Conservation (phyloP, 2,888 invertebrate genomes). For the Orchesella flavescens region DNA sequence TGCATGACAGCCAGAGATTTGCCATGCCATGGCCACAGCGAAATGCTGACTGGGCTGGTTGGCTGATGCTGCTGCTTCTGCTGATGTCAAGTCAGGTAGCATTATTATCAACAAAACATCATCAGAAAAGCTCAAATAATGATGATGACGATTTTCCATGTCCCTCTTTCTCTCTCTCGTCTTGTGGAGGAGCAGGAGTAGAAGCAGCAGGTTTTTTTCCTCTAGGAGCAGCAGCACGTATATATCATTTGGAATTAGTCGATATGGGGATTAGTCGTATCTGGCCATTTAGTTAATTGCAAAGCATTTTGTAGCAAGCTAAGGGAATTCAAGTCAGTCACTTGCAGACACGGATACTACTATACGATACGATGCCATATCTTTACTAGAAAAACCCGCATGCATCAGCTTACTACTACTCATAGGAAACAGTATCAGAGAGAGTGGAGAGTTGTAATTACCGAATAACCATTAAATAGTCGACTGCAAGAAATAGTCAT, state of each 20-base stretch:
- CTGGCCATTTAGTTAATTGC: conserved; percentile 72
- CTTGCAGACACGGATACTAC: not conserved
- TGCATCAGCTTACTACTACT: not conserved
- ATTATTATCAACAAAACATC: conserved; percentile 40
- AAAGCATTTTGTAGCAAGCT: conserved; percentile 60
- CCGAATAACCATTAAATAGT: conserved; percentile 60
- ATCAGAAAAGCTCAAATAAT: conserved; percentile 51
- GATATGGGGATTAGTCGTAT: conserved; percentile 71
- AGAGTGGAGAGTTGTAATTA: conserved; percentile 46
- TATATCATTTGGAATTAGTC: conserved; percentile 71
- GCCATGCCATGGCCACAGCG: not conserved
- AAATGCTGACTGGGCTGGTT: not conserved
- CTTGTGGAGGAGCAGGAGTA: not conserved
- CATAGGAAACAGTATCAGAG: not conserved
- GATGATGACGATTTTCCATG: conserved; percentile 37
- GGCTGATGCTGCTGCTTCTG: not conserved
- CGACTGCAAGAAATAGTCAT: conserved; percentile 40
- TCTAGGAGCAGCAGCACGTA: not conserved
- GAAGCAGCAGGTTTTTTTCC: no score
- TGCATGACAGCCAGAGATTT: not conserved
- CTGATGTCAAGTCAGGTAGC: conserved; percentile 22
- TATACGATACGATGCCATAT: not conserved
- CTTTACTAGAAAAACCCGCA: not conserved
- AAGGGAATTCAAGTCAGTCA: conserved; percentile 55
- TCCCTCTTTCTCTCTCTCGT: not conserved